phyloP scores from a whole-genome alignment of 2,797 vertebrate genomes.

The Bufotes viridis region DNA sequence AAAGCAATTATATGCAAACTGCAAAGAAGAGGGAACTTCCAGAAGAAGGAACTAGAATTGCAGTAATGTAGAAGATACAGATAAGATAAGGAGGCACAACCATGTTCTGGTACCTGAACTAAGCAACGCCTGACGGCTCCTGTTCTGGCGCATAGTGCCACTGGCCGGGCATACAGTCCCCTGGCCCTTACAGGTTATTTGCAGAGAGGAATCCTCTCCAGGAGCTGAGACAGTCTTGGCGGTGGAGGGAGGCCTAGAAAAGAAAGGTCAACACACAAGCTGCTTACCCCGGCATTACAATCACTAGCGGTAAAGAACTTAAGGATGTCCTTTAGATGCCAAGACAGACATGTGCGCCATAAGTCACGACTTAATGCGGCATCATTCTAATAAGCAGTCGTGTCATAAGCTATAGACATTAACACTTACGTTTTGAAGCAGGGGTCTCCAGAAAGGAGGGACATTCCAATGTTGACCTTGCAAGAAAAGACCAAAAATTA shows the following conservation, averaged over 20 bases:
- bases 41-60: background rate
- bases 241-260: slow-evolving; percentile 84
- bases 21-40: no score
- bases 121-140: slow-evolving; percentile 82
- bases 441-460: slow-evolving; percentile 92
- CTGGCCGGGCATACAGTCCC: slow-evolving; percentile 81
- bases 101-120: slow-evolving; percentile 79
- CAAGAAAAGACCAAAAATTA: background rate
- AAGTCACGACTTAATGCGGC: background rate
- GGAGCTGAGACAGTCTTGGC: slow-evolving; percentile 91
- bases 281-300: background rate
- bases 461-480: slow-evolving; percentile 95
- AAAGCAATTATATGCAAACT: no score
- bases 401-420: background rate
- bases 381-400: background rate
- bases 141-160: slow-evolving; percentile 78
- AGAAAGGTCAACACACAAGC: background rate
- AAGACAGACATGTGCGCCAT: background rate
- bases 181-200: slow-evolving; percentile 94
- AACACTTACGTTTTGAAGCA: slow-evolving; percentile 97
- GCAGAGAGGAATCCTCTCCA: slow-evolving; percentile 87
- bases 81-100: no score
- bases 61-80: background rate
- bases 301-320: background rate
- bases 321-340: background rate